phyloP scores from a whole-genome alignment of 2,797 vertebrate species.

The Setipinna tenuifilis region DNA sequence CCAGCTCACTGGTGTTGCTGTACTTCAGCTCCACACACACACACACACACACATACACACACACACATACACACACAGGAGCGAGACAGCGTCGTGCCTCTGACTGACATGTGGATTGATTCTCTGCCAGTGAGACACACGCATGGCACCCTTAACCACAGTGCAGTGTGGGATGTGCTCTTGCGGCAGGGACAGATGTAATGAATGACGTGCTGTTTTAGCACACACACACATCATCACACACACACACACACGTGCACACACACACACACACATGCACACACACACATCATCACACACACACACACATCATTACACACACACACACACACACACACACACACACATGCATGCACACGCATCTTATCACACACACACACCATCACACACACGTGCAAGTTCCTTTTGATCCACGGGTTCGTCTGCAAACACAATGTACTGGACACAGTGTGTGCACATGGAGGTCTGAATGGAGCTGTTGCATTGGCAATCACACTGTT shows the following conservation, averaged over 20 bases:
- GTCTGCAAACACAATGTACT: background rate
- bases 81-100: background rate
- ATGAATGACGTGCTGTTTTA: background rate
- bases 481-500: background rate
- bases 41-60: too few species aligned
- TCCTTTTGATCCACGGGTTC: background rate
- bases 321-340: too few species aligned
- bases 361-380: too few species aligned
- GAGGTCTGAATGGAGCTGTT: background rate
- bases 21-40: too few species aligned
- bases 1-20: background rate
- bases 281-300: too few species aligned
- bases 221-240: too few species aligned
- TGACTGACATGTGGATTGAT: slow-evolving; percentile 8
- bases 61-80: background rate
- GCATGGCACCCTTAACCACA: background rate
- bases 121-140: background rate
- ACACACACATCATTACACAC: too few species aligned
- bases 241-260: too few species aligned
- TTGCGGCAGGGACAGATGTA: background rate
- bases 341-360: too few species aligned
- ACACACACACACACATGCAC: too few species aligned
- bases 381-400: background rate
- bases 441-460: background rate
- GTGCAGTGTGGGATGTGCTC: background rate